Evolutionary conservation across 2,888 invertebrate genomes (phyloP).

Genomic region (Lasioglossum pauxillum): DNA sequence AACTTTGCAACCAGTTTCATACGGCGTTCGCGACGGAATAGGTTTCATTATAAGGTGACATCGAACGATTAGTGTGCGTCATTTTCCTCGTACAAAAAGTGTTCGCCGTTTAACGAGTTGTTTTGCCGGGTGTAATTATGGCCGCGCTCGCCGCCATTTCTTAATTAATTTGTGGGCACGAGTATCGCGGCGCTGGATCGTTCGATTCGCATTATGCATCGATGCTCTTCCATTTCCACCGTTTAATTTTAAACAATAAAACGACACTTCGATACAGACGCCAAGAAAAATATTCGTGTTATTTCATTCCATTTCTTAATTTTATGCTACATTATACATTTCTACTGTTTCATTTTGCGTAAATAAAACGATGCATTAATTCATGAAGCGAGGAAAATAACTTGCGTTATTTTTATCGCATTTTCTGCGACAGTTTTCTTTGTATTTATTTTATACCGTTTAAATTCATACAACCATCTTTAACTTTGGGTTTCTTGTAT

Average conservation of each 20-base stretch:
- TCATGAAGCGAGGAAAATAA: not conserved
- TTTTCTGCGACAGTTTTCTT: not conserved
- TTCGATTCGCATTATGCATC: not conserved
- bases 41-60: slow-evolving; percentile 59
- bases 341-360: too few species aligned
- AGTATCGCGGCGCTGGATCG: not conserved
- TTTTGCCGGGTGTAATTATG: not conserved
- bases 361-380: not conserved
- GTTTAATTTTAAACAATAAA: not conserved
- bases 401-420: not conserved
- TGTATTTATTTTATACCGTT: not conserved
- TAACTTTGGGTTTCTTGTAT: too few species aligned
- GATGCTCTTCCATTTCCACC: not conserved
- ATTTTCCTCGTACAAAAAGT: slow-evolving; percentile 20
- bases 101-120: not conserved
- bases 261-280: not conserved
- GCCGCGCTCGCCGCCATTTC: not conserved
- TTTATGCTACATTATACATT: not conserved
- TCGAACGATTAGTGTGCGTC: slow-evolving; percentile 37
- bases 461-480: not conserved
- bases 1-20: slow-evolving; percentile 61
- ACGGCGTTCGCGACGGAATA: slow-evolving; percentile 46
- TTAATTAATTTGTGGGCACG: not conserved
- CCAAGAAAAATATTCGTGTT: not conserved
- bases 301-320: not conserved